Evolutionary conservation across 2,888 invertebrate species (phyloP), one percentile per base, ranked within the genome.

Genomic region (Eupithecia inturbata): DNA sequence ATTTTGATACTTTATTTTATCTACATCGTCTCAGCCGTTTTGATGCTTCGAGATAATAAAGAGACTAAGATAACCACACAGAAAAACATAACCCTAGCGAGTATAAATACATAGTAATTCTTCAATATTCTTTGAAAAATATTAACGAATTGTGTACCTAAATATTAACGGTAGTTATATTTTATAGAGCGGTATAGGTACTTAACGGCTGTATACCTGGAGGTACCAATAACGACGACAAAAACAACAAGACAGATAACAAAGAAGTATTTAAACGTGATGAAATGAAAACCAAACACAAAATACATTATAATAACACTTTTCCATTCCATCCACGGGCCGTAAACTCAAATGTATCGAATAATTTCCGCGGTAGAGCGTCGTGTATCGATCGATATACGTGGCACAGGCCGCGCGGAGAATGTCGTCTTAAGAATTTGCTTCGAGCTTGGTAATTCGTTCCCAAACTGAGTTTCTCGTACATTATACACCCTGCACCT

Each of bases 351-450:
- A 72, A 74, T 70, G 70, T 76, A 72, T 72, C 67, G 31, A 67
- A 70, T 74, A 70, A 72, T 76, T 72, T 76, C 41, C 63, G 66
- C 69, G 74, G 68, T 53, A 57, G 71, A 63, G 71, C 67, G 76
- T 31, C 67, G 63, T 33, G 28, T 78, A 77, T 77, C 77, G 77
- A 78, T 77, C 77, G 78, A 26, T 45, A 69, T 74, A 78, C 78
- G 78, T 76, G 78, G 71, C 75, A 77, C 69, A 68, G 53, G 41
- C 70, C 45, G 64, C 74, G 49, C 60, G 39, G 71, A 39, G 53
- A 53, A 53, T 26, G 22, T 53, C 53, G 22, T 53, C 53, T 53
- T 53, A 53, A 22, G 49, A 22, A 53, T 22, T 9, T 22, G 53
- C 26, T 57, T 10, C 10, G 22, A 10, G 57, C 57, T 57, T 26